Evolutionary conservation across 1,140 invertebrate species (phyloP).

Genomic region (Druon quercuslanigerum): DNA sequence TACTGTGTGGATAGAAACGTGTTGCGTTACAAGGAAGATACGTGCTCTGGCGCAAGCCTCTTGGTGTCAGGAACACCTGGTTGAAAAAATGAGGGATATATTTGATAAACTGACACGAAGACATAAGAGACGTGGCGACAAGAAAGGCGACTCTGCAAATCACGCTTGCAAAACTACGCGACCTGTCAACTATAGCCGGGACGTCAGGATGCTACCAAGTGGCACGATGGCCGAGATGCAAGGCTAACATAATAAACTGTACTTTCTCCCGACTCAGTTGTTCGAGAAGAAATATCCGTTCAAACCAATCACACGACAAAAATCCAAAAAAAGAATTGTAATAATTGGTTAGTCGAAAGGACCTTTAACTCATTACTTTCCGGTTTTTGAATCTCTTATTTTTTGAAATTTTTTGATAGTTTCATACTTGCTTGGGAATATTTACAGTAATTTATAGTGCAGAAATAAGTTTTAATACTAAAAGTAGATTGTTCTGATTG

Average conservation of each 20-base stretch:
- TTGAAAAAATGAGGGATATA: not conserved
- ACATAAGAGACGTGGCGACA: constrained; percentile 32
- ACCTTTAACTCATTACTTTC: not conserved
- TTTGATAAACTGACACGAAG: constrained; percentile 19
- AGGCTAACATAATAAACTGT: constrained; percentile 68
- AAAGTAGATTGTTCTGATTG: too few relatives aligned
- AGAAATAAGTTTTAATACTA: too few relatives aligned
- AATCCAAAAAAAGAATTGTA: not conserved
- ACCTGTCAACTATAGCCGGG: constrained; percentile 48
- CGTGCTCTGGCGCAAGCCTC: constrained; percentile 27
- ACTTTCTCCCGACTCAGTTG: constrained; percentile 63
- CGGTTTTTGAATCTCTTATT: too few relatives aligned
- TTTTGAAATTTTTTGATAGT: too few relatives aligned
- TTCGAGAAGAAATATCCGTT: constrained; percentile 3
- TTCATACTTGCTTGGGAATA: too few relatives aligned
- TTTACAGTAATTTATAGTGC: too few relatives aligned
- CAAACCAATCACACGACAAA: not conserved
- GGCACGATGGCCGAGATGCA: constrained; percentile 70
- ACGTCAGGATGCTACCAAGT: constrained; percentile 61
- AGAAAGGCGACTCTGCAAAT: constrained; percentile 37
- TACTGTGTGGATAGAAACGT: constrained; percentile 38
- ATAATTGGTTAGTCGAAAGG: not conserved
- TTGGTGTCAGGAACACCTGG: constrained; percentile 39
- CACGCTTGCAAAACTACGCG: constrained; percentile 27
- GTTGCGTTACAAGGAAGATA: constrained; percentile 50